Base-by-base conservation (phyloP, 2,888 invertebrate genomes). In the Andrena fulva region DNA sequence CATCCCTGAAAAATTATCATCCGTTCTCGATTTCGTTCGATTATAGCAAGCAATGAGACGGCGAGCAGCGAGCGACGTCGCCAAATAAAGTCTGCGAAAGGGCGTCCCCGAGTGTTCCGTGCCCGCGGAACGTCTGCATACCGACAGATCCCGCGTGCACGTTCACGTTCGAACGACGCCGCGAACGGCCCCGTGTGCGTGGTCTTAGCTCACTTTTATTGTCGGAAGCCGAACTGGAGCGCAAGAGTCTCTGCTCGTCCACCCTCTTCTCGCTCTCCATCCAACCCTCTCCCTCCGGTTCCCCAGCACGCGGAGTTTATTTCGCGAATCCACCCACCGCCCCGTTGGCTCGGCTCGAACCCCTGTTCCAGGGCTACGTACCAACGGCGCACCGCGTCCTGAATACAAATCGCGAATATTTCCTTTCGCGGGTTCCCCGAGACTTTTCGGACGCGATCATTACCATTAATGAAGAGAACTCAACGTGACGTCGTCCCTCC, bases 381-480 rank as follows among this genome's bases (percentile, higher is more conserved):
- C 82, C 80, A 84, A 84, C 83, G 87, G 79, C 86, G 85, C 81
- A 85, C 80, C 87, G 89, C 84, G 89, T 89, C 88, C 89, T 90
- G 92, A 91, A 92, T 92, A 92, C 92, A 90, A 92, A 92, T 92
- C 90, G 90, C 85, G 87, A 87, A 87, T 85, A 89, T 89, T 91
- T 90, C 89, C 90, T 86, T 89, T 84, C 85, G 89, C 87, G 80
- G 89, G 88, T 88, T 89, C 52, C 73, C 60, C 81, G 63, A 84
- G 88, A 86, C 80, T 78, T 83, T 82, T 87, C 77, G 81, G 85
- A 85, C 87, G 84, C 87, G 89, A 92, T 92, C 91, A 92, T 92
- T 92, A 92, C 88, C 91, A 92, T 92, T 92, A 92, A 91, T 91
- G 91, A 91, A 91, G 90, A 91, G 90, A 91, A 86, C 74, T 82